These are phyloP conservation scores for Neotoxoptera formosana DNA, from an alignment of 1,140 invertebrate species.

Conservation along the genomic window DNA sequence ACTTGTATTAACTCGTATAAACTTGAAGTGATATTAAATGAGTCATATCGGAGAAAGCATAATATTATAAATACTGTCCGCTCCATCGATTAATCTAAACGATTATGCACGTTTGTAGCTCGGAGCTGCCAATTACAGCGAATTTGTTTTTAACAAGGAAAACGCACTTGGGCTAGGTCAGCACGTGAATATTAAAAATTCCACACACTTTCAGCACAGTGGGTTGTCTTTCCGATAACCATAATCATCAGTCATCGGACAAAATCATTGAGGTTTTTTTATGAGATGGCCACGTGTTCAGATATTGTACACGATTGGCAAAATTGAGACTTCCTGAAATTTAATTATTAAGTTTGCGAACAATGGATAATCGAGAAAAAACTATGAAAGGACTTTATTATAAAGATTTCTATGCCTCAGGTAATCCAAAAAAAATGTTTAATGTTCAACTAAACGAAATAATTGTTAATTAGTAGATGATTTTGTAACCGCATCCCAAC, in stretches of 20 bases:
- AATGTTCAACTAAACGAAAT: not conserved
- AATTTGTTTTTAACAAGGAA: conserved; percentile 22
- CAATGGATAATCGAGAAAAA: not conserved
- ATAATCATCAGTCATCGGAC: not conserved
- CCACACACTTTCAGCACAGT: conserved; percentile 43
- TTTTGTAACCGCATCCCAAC: not conserved
- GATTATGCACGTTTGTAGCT: conserved; percentile 45
- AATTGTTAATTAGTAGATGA: not conserved
- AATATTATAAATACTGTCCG: not conserved
- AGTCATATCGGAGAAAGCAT: conserved; percentile 38
- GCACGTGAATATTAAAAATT: conserved; percentile 8
- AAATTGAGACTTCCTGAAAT: conserved; percentile 22
- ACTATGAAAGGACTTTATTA: not conserved
- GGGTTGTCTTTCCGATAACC: not conserved
- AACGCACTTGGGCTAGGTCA: conserved; percentile 51
- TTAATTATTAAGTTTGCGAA: not conserved
- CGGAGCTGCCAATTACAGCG: conserved; percentile 30
- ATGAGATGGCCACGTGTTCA: not conserved
- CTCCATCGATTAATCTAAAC: conserved; percentile 24
- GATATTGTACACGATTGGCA: not conserved
- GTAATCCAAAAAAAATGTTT: not conserved
- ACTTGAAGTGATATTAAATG: not conserved
- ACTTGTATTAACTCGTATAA: not conserved
- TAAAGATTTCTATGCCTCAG: not conserved
- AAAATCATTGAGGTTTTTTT: not conserved